phyloP scores from a whole-genome alignment of 2,888 invertebrate species.

The Minunthozetes semirufus region DNA sequence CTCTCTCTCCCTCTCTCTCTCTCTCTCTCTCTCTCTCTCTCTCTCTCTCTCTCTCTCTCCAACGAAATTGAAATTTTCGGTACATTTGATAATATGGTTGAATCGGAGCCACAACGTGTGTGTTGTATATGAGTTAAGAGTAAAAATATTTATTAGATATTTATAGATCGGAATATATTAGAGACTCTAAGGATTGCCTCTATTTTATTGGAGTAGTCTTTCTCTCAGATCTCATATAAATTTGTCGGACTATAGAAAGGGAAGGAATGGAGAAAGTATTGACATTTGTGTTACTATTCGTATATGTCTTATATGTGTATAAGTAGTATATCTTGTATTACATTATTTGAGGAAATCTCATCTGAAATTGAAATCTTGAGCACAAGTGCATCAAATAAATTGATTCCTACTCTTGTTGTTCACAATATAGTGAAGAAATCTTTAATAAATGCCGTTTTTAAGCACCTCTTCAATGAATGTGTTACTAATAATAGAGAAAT shows the following conservation, averaged over 20 bases:
- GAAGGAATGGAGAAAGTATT: neutral
- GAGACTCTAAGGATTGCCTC: neutral
- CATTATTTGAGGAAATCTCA: slow-evolving; percentile 11
- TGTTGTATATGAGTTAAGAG: neutral
- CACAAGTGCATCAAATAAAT: slow-evolving; percentile 1
- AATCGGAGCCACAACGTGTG: neutral
- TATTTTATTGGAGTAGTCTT: neutral
- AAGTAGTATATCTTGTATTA: slow-evolving; percentile 18
- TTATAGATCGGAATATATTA: neutral
- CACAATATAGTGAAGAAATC: neutral
- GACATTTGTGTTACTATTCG: neutral
- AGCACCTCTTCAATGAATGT: neutral
- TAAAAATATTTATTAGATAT: neutral
- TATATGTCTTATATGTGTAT: neutral
- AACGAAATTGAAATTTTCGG: slow-evolving; percentile 12
- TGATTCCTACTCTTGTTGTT: neutral
- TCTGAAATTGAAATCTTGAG: slow-evolving; percentile 13
- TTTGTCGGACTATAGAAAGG: neutral
- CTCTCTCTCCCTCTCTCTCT: too few species aligned
- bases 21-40: too few species aligned
- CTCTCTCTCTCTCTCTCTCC: too few species aligned
- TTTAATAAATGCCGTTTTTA: neutral
- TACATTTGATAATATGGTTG: neutral
- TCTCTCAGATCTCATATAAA: slow-evolving; percentile 4
- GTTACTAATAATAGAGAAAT: neutral